Conservation (phyloP, 92 coral and sea anemone species). For the Heliopora coerulea region DNA sequence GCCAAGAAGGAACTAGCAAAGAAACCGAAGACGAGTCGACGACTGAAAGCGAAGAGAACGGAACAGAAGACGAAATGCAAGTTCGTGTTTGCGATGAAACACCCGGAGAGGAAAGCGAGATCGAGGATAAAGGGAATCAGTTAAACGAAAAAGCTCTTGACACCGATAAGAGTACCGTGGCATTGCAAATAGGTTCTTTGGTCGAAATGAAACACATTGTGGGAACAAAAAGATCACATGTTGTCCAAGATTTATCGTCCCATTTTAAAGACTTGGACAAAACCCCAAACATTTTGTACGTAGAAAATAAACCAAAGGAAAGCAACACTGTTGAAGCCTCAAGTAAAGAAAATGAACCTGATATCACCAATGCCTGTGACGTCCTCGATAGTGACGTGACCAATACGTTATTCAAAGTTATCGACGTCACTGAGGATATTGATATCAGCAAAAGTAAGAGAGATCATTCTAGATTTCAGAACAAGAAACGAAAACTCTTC, state of each 20-base stretch:
- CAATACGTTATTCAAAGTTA: neutral
- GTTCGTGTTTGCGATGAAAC: neutral
- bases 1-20: constrained; percentile 41
- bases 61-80: constrained; percentile 20
- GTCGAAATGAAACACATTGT: neutral
- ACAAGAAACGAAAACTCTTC: neutral
- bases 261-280: neutral
- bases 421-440: neutral
- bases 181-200: neutral
- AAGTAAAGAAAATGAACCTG: neutral
- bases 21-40: constrained; percentile 6
- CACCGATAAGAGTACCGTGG: constrained; percentile 8
- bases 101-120: constrained; percentile 19
- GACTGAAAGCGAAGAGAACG: constrained; percentile 3
- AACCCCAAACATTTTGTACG: neutral
- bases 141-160: neutral
- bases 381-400: constrained; percentile 9
- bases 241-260: neutral
- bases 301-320: neutral
- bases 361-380: neutral
- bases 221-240: neutral
- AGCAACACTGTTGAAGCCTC: neutral
- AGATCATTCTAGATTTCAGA: constrained; percentile 3
- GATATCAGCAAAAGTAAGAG: neutral
- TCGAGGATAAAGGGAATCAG: neutral